Evolutionary conservation across 2,888 invertebrate genomes (phyloP).

Genomic region (Ophonus ardosiacus): DNA sequence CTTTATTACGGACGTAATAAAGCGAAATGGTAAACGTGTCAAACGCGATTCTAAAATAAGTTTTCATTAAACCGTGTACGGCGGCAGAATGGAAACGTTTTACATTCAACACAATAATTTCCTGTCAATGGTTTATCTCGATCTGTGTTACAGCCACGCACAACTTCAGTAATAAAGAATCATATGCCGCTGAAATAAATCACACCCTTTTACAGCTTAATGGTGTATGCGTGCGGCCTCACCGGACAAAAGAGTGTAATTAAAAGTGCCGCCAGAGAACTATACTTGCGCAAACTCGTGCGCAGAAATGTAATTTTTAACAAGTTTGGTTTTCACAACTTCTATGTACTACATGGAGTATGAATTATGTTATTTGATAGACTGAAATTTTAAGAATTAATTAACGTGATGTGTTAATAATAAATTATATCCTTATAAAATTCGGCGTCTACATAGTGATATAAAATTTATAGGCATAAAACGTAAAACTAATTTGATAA

Average conservation of each 20-base stretch:
- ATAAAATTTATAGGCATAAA: too few relatives aligned
- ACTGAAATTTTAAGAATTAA: too few relatives aligned
- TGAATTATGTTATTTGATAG: too few relatives aligned
- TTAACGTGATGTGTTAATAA: too few relatives aligned
- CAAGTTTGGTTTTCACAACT: too few relatives aligned
- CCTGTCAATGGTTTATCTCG: slow-evolving; percentile 29
- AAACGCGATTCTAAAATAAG: not conserved
- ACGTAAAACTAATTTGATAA: too few relatives aligned
- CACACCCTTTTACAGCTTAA: slow-evolving; percentile 57
- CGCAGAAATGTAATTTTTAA: not conserved
- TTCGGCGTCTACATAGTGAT: too few relatives aligned
- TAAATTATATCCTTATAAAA: too few relatives aligned
- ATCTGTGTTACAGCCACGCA: not conserved
- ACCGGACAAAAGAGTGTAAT: slow-evolving; percentile 52
- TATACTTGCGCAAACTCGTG: not conserved
- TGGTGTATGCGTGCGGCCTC: slow-evolving; percentile 51
- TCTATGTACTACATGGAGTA: too few relatives aligned
- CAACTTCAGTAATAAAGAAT: slow-evolving; percentile 46
- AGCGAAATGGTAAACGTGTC: not conserved
- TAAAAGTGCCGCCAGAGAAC: slow-evolving; percentile 54
- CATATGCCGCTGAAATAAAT: slow-evolving; percentile 49
- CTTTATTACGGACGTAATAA: not conserved
- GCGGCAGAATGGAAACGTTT: slow-evolving; percentile 15
- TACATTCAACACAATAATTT: slow-evolving; percentile 15
- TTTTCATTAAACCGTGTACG: not conserved